Evolutionary conservation across 2,888 invertebrate genomes (phyloP).

Genomic region (Callyntrura guangdongensis): DNA sequence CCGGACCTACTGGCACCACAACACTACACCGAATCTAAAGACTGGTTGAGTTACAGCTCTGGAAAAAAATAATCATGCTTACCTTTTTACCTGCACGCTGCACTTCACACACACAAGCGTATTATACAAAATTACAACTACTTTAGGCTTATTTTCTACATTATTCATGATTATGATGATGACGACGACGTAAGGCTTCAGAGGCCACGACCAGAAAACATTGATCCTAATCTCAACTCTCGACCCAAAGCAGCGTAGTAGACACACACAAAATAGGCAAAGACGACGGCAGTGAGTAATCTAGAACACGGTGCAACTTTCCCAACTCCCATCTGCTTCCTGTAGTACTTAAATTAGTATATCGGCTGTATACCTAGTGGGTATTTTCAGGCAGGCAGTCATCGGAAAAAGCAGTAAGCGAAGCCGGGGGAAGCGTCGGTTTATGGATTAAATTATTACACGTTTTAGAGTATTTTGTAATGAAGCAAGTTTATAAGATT

Average conservation of each 20-base stretch:
- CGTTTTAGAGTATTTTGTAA: too few relatives aligned
- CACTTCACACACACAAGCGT: background rate
- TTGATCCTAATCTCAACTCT: conserved; percentile 44
- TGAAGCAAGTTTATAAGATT: too few relatives aligned
- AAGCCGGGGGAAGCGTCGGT: too few relatives aligned
- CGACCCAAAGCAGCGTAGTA: background rate
- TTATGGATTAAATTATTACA: too few relatives aligned
- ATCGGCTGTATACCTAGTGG: background rate
- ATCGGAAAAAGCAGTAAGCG: too few relatives aligned
- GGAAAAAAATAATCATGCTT: conserved; percentile 22
- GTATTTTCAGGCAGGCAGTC: background rate
- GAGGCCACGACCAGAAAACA: background rate
- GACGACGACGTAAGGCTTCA: background rate
- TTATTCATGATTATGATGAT: background rate
- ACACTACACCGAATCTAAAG: background rate
- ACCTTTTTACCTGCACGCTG: conserved; percentile 22
- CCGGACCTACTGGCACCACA: background rate
- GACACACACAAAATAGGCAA: background rate
- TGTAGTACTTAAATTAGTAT: background rate
- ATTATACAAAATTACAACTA: background rate
- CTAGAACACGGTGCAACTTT: background rate
- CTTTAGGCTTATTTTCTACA: background rate
- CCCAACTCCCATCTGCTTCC: conserved; percentile 48
- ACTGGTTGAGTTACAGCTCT: background rate
- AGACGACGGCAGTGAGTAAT: background rate